Percentiles rank a stretch among this genome's conserved stretches.
Conservation (phyloP, 1,140 invertebrate genomes). For the Calosoma granatense region DNA sequence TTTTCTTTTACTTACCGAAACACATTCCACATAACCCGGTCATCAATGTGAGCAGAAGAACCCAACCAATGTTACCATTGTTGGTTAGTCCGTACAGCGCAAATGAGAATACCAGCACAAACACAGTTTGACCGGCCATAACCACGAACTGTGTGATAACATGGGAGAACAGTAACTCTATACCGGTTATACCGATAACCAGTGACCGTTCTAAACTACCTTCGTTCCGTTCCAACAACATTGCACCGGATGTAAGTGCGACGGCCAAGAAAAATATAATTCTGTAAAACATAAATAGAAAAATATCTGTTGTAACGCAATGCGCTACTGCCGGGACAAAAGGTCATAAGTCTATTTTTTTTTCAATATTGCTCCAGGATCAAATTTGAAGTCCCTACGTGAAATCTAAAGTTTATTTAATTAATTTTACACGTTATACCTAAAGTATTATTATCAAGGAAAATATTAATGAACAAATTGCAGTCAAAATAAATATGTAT, state of each 20-base stretch:
- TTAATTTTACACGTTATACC: no score
- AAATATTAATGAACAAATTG: no score
- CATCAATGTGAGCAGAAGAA: slow-evolving; percentile 66
- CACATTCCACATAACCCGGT: slow-evolving; percentile 89
- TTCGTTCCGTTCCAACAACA: slow-evolving; percentile 87
- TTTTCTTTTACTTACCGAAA: slow-evolving; percentile 51
- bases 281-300: slow-evolving; percentile 40
- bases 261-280: slow-evolving; percentile 91
- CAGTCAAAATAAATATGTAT: no score
- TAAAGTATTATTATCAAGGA: no score
- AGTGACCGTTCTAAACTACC: slow-evolving; percentile 80
- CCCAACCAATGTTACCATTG: slow-evolving; percentile 63
- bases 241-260: slow-evolving; percentile 82
- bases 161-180: slow-evolving; percentile 73
- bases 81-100: slow-evolving; percentile 71
- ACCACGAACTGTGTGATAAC: slow-evolving; percentile 80
- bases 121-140: slow-evolving; percentile 71
- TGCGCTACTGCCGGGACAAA: no score
- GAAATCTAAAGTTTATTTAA: no score
- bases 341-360: no score
- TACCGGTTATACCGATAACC: slow-evolving; percentile 60
- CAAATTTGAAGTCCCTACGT: no score
- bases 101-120: slow-evolving; percentile 76
- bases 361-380: no score
- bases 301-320: slow-evolving; percentile 9